Percentiles rank a stretch among this genome's conserved stretches.
phyloP scores from a whole-genome alignment of 2,113 vertebrate species.

The Himantopus leucocephalus region DNA sequence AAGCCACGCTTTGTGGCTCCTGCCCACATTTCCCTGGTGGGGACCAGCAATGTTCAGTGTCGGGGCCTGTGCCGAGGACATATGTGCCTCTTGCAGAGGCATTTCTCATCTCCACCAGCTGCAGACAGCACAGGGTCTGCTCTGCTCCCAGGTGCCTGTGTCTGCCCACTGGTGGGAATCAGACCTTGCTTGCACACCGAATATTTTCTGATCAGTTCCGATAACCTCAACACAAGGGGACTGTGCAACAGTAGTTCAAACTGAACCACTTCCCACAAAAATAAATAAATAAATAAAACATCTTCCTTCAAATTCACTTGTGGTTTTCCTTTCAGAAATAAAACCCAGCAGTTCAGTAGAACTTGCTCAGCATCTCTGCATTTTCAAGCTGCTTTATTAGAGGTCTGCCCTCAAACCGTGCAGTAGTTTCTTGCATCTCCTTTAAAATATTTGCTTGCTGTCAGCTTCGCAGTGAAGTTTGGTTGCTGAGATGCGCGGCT shows the following conservation, averaged over 20 bases:
- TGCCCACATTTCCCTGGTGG: rapidly evolving
- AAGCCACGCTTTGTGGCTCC: rapidly evolving
- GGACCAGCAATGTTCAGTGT: rapidly evolving
- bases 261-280: neutral
- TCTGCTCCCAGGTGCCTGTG: neutral
- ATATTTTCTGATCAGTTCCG: neutral
- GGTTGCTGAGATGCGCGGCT: neutral
- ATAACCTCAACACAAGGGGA: neutral
- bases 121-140: neutral
- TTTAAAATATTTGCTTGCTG: neutral
- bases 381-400: neutral
- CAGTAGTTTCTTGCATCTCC: neutral
- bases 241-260: neutral
- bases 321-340: neutral
- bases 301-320: neutral
- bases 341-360: neutral
- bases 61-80: rapidly evolving
- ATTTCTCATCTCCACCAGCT: rapidly evolving
- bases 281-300: neutral
- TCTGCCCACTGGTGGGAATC: rapidly evolving
- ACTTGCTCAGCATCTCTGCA: neutral
- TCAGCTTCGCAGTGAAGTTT: neutral
- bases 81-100: rapidly evolving
- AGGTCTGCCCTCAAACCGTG: neutral
- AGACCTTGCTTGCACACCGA: neutral